A percentile compares a stretch with the other conserved stretches of the same genome.
Conservation (phyloP, 2,888 invertebrate genomes). For the Parnassius orleans region DNA sequence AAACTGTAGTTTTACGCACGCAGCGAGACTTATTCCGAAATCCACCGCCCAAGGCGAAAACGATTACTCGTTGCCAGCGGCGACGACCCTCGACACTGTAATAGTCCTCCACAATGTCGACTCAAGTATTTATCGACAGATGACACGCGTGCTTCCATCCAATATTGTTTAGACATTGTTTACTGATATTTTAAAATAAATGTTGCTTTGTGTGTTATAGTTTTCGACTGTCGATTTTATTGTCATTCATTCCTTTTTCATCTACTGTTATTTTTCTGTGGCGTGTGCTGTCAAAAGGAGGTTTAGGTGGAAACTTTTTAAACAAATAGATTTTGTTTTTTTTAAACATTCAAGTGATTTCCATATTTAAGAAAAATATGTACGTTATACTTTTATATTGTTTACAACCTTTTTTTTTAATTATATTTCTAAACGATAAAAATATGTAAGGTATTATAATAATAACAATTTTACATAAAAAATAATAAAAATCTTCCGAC, state of each 20-base stretch:
- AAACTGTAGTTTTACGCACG: conserved; percentile 49
- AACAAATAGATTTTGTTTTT: too few species aligned
- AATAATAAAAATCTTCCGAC: too few species aligned
- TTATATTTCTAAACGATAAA: neutral
- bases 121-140: conserved; percentile 52
- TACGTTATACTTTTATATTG: neutral
- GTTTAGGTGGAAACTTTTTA: neutral
- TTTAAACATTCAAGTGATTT: too few species aligned
- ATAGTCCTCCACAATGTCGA: conserved; percentile 52
- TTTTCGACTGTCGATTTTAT: conserved; percentile 26
- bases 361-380: neutral
- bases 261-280: conserved; percentile 1
- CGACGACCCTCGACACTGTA: conserved; percentile 43
- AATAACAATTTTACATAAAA: too few species aligned
- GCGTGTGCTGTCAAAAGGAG: conserved; percentile 7
- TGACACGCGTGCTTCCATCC: conserved; percentile 51
- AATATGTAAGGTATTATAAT: neutral
- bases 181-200: conserved; percentile 26
- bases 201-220: conserved; percentile 27
- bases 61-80: conserved; percentile 48
- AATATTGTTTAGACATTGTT: conserved; percentile 44
- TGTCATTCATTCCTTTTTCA: conserved; percentile 9
- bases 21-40: conserved; percentile 39
- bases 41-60: conserved; percentile 51
- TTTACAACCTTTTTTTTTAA: neutral